These are phyloP conservation scores for Cosmopolites sordidus DNA, from an alignment of 2,888 invertebrate genomes.

Conservation along the genomic window DNA sequence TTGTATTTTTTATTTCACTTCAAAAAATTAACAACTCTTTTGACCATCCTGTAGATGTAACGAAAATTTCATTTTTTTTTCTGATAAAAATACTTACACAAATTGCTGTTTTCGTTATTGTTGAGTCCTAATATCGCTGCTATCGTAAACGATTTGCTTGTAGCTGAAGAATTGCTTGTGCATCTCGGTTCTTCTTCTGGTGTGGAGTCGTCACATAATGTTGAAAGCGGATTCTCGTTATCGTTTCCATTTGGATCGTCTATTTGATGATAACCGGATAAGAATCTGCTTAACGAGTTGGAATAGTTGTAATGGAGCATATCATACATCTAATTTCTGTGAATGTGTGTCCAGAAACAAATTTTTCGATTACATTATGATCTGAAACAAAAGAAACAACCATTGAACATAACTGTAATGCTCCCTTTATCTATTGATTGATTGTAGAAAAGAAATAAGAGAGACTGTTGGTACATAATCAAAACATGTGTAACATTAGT, in stretches of 20 bases:
- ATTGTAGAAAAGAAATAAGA: too few relatives aligned
- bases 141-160: conserved; percentile 70
- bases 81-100: conserved; percentile 26
- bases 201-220: conserved; percentile 41
- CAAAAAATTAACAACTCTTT: too few relatives aligned
- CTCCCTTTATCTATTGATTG: too few relatives aligned
- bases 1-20: too few relatives aligned
- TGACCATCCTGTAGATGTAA: too few relatives aligned
- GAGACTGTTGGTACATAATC: too few relatives aligned
- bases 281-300: conserved; percentile 45
- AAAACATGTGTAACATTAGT: too few relatives aligned
- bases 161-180: conserved; percentile 39
- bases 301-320: conserved; percentile 48
- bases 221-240: conserved; percentile 38
- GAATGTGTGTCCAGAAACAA: too few relatives aligned
- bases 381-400: too few relatives aligned
- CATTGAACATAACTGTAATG: too few relatives aligned
- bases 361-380: too few relatives aligned
- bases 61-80: too few relatives aligned
- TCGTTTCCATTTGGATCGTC: conserved; percentile 40
- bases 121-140: conserved; percentile 77
- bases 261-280: conserved; percentile 43
- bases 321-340: conserved; percentile 20
- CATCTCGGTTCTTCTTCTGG: conserved; percentile 39
- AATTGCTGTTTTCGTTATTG: conserved; percentile 32